Base-by-base conservation (phyloP, 2,888 invertebrate species). In the Phortica okadai region DNA sequence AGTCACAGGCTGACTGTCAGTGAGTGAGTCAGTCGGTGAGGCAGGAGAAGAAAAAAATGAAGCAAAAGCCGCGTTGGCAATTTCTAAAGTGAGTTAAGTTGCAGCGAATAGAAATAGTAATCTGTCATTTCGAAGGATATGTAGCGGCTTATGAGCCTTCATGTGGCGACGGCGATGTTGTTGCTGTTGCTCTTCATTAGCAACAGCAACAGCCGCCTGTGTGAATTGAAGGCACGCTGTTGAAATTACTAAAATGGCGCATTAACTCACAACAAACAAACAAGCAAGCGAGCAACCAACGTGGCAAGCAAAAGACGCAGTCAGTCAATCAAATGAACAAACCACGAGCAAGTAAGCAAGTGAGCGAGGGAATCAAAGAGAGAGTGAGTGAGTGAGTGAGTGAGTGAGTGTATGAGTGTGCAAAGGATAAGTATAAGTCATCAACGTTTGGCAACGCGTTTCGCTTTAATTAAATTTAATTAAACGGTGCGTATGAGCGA, bases 41-140 rank as follows among this genome's bases (percentile, higher is more conserved):
- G 56, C 54, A 33, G 74, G 10, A 44, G 73, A 14, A 64, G 33
- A 21, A 21, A 56, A 42, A 66, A 54, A 56, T 56, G 41, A 58
- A 14, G 66, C 50, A 50, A 44, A 11, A n/a, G 62, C 5, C 10
- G 62, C 62, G n/a, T 7, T 62, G 21, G 62, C 10, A 10, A 21
- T 62, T 62, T 16, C 10, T n/a, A 25, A 62, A 25, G 62, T 62
- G 62, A 62, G 50, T 54, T 50, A 64, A 74, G 66, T 66, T 62
- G n/a, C 50, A 54, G 56, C 62, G 73, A 66, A 69, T 74, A 69
- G 74, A 76, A 74, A 59, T 78, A 76, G 77, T 78, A 78, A 75
- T 78, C 77, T 76, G 77, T 78, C 77, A 78, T 74, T 74, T 76
- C 50, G 77, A 59, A 75, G 77, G 70, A 74, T 76, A 75, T 73